Evolutionary conservation across 2,113 vertebrate species (phyloP).

Genomic region (Thalassarche chlororhynchos): DNA sequence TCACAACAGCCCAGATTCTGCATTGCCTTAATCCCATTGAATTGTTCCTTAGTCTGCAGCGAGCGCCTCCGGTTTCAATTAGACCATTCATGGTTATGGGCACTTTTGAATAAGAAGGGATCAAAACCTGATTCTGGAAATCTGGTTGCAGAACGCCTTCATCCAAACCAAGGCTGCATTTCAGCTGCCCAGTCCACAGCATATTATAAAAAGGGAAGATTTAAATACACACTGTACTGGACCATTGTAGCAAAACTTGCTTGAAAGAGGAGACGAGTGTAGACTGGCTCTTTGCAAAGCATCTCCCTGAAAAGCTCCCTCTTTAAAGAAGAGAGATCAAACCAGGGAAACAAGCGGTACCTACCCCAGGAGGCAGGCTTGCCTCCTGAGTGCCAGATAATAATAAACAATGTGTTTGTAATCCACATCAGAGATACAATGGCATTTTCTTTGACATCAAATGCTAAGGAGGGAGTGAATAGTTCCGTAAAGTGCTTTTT

Average conservation of each 20-base stretch:
- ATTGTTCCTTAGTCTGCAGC: neutral
- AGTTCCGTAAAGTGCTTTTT: slow-evolving; percentile 29
- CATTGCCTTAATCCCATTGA: slow-evolving; percentile 35
- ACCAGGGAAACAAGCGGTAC: neutral
- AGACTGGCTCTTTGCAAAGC: neutral
- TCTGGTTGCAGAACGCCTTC: neutral
- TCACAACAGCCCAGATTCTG: slow-evolving; percentile 4
- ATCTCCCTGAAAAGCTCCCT: neutral
- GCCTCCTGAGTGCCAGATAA: neutral
- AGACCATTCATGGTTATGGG: neutral
- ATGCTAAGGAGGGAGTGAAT: neutral
- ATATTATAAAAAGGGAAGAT: neutral
- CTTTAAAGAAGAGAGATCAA: neutral
- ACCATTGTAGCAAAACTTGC: neutral
- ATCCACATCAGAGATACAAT: slow-evolving; percentile 42
- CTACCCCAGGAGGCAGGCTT: neutral
- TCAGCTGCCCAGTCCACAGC: neutral
- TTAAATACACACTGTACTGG: neutral
- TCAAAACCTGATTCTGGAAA: neutral
- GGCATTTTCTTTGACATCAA: slow-evolving; percentile 39
- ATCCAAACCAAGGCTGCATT: neutral
- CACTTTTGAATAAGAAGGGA: slow-evolving; percentile 1
- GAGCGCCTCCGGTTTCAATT: neutral
- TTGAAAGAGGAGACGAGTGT: neutral
- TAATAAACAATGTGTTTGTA: slow-evolving; percentile 53